Evolutionary conservation across 2,888 invertebrate species (phyloP).

Genomic region (Nymphalis urticae): DNA sequence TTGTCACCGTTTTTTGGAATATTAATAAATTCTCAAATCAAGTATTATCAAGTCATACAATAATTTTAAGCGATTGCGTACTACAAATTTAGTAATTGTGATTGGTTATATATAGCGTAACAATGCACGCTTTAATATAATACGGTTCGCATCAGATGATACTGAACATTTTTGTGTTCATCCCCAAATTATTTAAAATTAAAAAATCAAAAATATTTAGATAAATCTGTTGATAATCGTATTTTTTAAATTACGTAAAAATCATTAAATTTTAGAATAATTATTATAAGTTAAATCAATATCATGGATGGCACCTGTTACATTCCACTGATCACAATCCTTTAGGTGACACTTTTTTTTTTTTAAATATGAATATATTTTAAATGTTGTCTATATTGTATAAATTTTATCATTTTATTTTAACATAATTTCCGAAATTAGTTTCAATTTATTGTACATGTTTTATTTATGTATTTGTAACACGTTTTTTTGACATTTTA

Average conservation of each 20-base stretch:
- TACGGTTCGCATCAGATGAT: conserved; percentile 1
- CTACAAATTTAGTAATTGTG: conserved; percentile 4
- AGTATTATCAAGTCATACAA: not conserved
- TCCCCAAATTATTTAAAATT: not conserved
- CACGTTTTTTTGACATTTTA: no score
- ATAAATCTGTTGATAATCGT: conserved; percentile 6
- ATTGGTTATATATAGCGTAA: no score
- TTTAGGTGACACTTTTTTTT: conserved; percentile 20
- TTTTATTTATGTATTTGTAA: conserved; percentile 3
- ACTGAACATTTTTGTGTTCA: not conserved
- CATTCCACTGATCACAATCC: conserved; percentile 42
- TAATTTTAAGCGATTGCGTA: not conserved
- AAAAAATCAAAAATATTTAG: not conserved
- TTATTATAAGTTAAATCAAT: conserved; percentile 16
- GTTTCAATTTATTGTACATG: not conserved
- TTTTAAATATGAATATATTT: conserved; percentile 26
- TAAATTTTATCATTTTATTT: conserved; percentile 31
- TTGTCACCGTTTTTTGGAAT: not conserved
- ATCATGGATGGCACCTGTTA: conserved; percentile 44
- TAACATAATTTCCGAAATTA: conserved; percentile 7
- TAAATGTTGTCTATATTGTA: conserved; percentile 27
- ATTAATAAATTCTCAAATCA: not conserved
- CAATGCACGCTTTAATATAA: conserved; percentile 13
- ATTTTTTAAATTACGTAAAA: conserved; percentile 9
- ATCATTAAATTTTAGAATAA: not conserved